These are phyloP conservation scores for Piscicola geometra DNA, from an alignment of 2,888 invertebrate species.

Conservation along the genomic window DNA sequence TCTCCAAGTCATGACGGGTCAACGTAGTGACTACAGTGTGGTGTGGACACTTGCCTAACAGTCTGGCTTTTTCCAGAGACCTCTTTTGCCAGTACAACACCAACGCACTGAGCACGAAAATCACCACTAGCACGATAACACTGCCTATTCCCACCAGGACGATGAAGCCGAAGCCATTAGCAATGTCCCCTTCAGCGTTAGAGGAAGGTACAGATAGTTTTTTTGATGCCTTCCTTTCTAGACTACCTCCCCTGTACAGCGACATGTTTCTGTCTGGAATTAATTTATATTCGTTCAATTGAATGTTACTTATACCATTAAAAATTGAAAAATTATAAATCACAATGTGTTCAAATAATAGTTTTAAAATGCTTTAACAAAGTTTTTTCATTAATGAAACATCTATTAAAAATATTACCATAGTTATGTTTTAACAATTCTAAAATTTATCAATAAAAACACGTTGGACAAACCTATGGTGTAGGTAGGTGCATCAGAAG, in stretches of 20 bases:
- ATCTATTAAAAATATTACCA: too few species aligned
- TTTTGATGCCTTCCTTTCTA: not conserved
- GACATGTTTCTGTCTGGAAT: not conserved
- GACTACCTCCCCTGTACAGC: not conserved
- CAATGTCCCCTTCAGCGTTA: not conserved
- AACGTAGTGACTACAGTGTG: not conserved
- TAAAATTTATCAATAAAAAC: too few species aligned
- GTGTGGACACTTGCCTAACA: conserved; percentile 3
- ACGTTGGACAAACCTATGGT: not conserved
- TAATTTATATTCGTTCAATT: not conserved
- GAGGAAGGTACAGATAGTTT: not conserved
- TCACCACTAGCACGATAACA: not conserved
- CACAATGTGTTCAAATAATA: too few species aligned
- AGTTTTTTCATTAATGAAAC: too few species aligned
- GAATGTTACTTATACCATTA: too few species aligned
- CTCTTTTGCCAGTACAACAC: conserved; percentile 9
- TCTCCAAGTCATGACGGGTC: not conserved
- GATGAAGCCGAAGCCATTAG: not conserved
- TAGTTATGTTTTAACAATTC: too few species aligned
- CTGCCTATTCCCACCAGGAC: conserved; percentile 4
- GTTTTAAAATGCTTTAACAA: too few species aligned
- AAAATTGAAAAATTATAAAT: too few species aligned
- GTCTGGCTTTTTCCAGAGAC: not conserved
- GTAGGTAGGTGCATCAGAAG: not conserved
- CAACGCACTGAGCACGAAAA: not conserved